Percentiles rank a stretch among this genome's conserved stretches.
phyloP scores from a whole-genome alignment of 1,140 invertebrate genomes.

The Diorhabda sublineata region DNA sequence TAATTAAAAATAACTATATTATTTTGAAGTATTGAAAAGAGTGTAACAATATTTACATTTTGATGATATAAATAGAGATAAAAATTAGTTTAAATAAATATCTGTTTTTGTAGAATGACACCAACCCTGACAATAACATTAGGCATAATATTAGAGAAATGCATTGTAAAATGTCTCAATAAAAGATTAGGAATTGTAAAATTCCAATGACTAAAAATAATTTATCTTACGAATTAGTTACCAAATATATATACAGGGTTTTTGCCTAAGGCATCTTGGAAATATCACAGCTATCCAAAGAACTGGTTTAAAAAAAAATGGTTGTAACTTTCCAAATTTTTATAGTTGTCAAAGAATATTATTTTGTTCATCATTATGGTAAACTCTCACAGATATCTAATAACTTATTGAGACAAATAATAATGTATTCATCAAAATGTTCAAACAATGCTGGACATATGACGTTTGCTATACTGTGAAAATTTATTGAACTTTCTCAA shows the following conservation, averaged over 20 bases:
- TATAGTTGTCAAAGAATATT: no score
- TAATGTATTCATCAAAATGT: no score
- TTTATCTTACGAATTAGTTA: constrained; percentile 35
- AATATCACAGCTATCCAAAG: constrained; percentile 10
- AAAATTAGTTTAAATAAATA: constrained; percentile 1
- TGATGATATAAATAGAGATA: background rate
- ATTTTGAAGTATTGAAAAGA: no score
- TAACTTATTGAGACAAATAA: no score
- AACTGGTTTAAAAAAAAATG: constrained; percentile 19
- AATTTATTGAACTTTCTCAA: no score
- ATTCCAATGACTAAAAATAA: constrained; percentile 31
- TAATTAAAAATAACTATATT: no score
- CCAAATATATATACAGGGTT: constrained; percentile 24
- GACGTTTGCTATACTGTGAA: no score
- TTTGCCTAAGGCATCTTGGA: constrained; percentile 8
- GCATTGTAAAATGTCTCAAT: constrained; percentile 7
- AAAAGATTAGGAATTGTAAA: constrained; percentile 18
- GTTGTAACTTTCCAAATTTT: no score
- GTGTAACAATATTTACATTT: no score
- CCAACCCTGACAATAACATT: background rate
- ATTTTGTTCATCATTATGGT: no score
- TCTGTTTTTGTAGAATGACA: background rate
- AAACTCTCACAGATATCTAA: no score
- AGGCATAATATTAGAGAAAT: background rate
- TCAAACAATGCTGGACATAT: no score